phyloP scores from a whole-genome alignment of 1,140 invertebrate species.

The Brachionus rubens region DNA sequence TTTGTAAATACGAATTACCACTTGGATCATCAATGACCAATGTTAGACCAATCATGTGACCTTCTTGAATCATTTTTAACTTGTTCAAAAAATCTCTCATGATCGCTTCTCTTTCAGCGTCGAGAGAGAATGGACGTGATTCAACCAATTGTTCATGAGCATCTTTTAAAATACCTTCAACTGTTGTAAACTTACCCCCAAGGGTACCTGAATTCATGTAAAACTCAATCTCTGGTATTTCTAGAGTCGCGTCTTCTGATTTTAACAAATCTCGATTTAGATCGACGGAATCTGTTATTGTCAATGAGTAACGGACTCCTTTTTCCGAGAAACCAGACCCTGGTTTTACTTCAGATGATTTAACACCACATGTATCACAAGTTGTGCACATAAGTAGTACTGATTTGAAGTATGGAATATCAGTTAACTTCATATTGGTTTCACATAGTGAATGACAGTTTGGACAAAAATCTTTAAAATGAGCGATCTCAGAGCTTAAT shows the following conservation, averaged over 20 bases:
- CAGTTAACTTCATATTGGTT: conserved; percentile 88
- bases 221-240: conserved; percentile 84
- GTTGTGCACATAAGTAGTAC: conserved; percentile 90
- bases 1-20: conserved; percentile 92
- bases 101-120: conserved; percentile 47
- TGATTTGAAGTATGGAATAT: conserved; percentile 94
- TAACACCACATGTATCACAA: conserved; percentile 83
- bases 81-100: conserved; percentile 3
- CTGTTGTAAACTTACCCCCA: conserved; percentile 89
- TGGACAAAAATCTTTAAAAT: conserved; percentile 82
- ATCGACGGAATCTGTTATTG: conserved; percentile 72
- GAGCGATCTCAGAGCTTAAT: no score
- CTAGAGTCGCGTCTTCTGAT: conserved; percentile 84
- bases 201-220: conserved; percentile 77
- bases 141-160: conserved; percentile 57
- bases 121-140: conserved; percentile 47
- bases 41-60: conserved; percentile 63
- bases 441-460: conserved; percentile 75
- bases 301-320: conserved; percentile 75
- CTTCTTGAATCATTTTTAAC: conserved; percentile 51
- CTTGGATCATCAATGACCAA: conserved; percentile 89
- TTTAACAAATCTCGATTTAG: conserved; percentile 88
- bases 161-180: conserved; percentile 72
- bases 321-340: conserved; percentile 81
- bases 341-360: conserved; percentile 91